Conservation (phyloP, 2,113 vertebrate genomes). For the Lanius ludovicianus region DNA sequence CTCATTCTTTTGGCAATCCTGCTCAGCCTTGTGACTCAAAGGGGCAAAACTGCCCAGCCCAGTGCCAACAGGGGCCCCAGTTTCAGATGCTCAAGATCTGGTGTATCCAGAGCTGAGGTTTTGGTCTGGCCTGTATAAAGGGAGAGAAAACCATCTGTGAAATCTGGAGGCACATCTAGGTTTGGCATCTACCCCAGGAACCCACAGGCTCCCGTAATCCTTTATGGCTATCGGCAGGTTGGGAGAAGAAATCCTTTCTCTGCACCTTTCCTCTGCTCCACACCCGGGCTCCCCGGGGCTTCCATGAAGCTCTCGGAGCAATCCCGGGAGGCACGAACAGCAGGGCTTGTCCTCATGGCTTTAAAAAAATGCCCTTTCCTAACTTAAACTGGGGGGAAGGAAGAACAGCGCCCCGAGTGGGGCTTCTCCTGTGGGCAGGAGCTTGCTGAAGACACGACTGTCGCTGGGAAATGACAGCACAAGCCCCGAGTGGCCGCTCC, state of each 20-base stretch:
- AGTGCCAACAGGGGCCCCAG: not conserved
- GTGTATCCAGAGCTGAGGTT: slow-evolving; percentile 33
- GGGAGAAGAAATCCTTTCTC: not conserved
- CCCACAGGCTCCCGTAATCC: not conserved
- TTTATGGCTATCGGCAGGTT: not conserved
- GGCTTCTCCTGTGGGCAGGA: not conserved
- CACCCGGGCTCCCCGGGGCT: not conserved
- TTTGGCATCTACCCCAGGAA: slow-evolving; percentile 23
- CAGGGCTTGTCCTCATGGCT: not conserved
- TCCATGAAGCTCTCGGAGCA: not conserved
- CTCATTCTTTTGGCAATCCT: not conserved
- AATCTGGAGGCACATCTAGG: slow-evolving; percentile 4
- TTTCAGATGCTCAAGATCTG: not conserved
- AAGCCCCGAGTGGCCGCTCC: fast-evolving
- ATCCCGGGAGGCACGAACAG: not conserved
- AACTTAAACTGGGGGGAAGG: not conserved
- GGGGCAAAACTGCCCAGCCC: not conserved
- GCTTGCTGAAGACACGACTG: not conserved
- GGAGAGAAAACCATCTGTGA: slow-evolving; percentile 39
- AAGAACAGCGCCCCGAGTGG: not conserved
- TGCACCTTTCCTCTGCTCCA: not conserved
- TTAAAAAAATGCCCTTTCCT: not conserved
- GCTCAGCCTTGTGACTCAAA: not conserved
- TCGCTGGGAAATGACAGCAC: not conserved
- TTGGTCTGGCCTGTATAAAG: slow-evolving; percentile 28